Conservation (phyloP, 37 sponge, comb jelly and placozoan genomes). For the Halichondria panicea region DNA sequence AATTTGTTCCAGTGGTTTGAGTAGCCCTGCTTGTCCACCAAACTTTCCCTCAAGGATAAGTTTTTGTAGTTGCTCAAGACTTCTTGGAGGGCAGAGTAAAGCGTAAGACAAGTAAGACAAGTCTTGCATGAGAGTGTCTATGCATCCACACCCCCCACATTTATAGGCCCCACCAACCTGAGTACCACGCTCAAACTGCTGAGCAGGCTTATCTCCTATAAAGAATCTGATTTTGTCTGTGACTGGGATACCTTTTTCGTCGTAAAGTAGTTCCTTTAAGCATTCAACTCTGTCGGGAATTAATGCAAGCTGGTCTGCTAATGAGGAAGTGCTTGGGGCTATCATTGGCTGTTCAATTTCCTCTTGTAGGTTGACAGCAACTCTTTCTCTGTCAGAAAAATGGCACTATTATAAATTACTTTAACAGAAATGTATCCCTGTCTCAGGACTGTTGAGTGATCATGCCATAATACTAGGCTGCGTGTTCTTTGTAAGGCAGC, state of each 20-base stretch:
- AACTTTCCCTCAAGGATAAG: constrained; percentile 21
- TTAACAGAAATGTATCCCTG: constrained; percentile 12
- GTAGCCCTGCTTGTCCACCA: not conserved
- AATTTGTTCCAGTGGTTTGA: constrained; percentile 35
- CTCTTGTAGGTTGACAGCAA: constrained; percentile 13
- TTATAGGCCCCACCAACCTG: constrained; percentile 40
- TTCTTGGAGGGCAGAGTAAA: constrained; percentile 16
- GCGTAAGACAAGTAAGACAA: constrained; percentile 4
- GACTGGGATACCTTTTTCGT: constrained; percentile 12
- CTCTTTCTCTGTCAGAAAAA: constrained; percentile 16
- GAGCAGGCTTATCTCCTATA: constrained; percentile 34
- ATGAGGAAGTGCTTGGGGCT: constrained; percentile 28
- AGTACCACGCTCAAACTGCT: constrained; percentile 38
- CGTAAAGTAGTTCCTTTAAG: constrained; percentile 4
- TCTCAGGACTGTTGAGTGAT: constrained; percentile 27
- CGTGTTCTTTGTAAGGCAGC: constrained; percentile 9
- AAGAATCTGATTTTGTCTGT: constrained; percentile 23
- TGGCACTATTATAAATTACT: constrained; percentile 17
- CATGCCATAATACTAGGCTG: constrained; percentile 30
- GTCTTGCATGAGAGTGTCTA: constrained; percentile 14
- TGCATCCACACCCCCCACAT: constrained; percentile 45
- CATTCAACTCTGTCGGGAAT: constrained; percentile 33
- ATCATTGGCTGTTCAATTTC: constrained; percentile 27
- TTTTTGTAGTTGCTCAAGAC: constrained; percentile 12
- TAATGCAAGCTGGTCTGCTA: constrained; percentile 23